These are phyloP conservation scores for Balaenoptera acutorostrata DNA, from an alignment of 2,113 vertebrate genomes.

Conservation along the genomic window DNA sequence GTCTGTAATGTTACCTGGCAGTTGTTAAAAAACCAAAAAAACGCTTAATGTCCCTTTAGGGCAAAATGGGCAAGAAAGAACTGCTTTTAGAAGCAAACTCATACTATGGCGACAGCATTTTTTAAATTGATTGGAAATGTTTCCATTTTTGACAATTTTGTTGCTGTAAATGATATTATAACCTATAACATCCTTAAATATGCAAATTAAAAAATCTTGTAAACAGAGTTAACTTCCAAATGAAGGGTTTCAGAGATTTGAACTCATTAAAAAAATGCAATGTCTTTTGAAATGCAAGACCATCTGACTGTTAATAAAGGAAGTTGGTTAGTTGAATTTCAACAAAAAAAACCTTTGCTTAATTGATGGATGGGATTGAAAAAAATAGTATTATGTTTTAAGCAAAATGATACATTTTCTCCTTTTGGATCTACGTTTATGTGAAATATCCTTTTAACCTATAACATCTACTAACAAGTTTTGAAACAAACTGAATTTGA, in stretches of 20 bases:
- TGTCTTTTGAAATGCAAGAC: background rate
- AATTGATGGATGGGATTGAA: background rate
- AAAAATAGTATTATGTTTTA: background rate
- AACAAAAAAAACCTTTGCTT: background rate
- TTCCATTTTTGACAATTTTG: background rate
- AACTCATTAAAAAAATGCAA: background rate
- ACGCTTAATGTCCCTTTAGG: background rate
- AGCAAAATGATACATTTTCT: background rate
- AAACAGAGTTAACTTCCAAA: slow-evolving; percentile 16
- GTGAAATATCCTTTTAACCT: background rate
- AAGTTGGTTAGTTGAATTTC: background rate
- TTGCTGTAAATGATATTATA: background rate
- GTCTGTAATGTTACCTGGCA: background rate
- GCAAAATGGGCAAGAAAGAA: slow-evolving; percentile 1
- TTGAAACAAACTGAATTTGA: background rate
- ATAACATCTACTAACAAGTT: background rate
- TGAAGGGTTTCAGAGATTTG: background rate
- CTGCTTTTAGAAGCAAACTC: background rate
- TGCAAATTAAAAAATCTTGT: slow-evolving; percentile 24
- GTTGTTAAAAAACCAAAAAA: background rate
- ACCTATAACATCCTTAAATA: background rate
- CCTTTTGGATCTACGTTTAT: background rate
- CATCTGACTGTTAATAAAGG: background rate
- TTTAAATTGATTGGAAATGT: background rate
- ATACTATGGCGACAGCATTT: background rate